Evolutionary conservation across 2,113 vertebrate species (phyloP).

Genomic region (Oreochromis spilurus): DNA sequence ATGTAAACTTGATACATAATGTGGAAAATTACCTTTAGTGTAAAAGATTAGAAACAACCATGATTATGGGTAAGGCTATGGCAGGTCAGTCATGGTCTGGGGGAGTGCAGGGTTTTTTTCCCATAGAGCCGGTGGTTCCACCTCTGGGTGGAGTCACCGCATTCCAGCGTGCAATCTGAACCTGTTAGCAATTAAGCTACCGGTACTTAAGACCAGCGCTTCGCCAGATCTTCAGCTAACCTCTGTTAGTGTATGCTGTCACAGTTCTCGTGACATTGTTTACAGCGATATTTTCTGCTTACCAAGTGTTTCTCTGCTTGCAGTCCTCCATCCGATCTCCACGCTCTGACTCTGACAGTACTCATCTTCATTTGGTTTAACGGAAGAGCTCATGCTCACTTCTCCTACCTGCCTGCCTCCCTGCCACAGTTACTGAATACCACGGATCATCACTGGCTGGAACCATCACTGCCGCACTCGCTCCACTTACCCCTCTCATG

Average conservation of each 20-base stretch:
- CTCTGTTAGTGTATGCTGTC: not conserved
- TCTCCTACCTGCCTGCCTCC: not conserved
- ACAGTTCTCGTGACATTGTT: not conserved
- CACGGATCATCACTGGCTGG: not conserved
- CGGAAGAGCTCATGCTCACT: not conserved
- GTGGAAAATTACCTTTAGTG: not conserved
- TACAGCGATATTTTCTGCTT: not conserved
- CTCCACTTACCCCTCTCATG: not conserved
- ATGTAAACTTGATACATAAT: not conserved
- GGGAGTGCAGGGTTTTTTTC: not conserved
- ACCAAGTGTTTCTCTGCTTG: not conserved
- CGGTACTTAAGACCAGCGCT: not conserved
- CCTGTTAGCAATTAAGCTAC: not conserved
- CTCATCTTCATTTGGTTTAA: not conserved
- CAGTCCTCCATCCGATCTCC: not conserved
- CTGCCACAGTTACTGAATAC: not conserved
- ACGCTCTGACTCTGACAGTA: not conserved
- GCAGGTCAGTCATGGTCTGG: not conserved
- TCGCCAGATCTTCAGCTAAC: not conserved
- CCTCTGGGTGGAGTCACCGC: not conserved
- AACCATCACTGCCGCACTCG: accelerated
- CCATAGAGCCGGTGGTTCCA: no score
- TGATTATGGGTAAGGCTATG: not conserved
- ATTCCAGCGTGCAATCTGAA: accelerated
- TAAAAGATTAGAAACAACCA: not conserved